Base-by-base conservation (phyloP, 2,797 vertebrate genomes). In the Lagodon rhomboides region DNA sequence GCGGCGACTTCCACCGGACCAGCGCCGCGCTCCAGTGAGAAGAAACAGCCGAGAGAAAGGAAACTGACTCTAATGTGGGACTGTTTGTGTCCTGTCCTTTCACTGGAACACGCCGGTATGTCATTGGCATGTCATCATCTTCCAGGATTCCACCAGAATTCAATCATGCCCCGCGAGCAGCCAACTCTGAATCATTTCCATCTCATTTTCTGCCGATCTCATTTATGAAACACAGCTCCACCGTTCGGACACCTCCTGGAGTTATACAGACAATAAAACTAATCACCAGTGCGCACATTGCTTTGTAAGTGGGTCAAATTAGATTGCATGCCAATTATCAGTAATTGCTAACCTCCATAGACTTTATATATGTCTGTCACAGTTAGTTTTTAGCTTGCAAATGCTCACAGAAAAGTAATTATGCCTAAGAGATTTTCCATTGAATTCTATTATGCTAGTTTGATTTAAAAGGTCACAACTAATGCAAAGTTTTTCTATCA, bases 161-260 rank as follows among this genome's bases (percentile, higher is more conserved):
- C 59, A 63, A n/a, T 82, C 27, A 62, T 50, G 74, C 81, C 81
- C 64, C 64, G 46, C 44, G 41, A 61, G 65, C 55, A 43, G 70
- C 50, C 68, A 61, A 73, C 67, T 59, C 38, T 16, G 58, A 59
- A 64, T 72, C 41, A 65, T 80, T 85, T 81, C 55, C 62, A 75
- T 62, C 58, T 81, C 23, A 64, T 73, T 71, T 73, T 66, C 66
- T 68, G 61, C 25, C 68, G 62, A 3, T 76, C 30, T 34, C 54
- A 27, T 82, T 69, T 56, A 56, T 53, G 47, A 72, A 76, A 78
- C 30, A 43, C 56, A 46, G 20, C 15, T n/a, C 27, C 38, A 41
- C 62, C 61, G 30, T 17, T 66, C 70, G 25, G 41, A 18, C 51
- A 59, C n/a, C 68, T 56, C 18, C 58, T 22, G 13, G 30, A 61